phyloP scores from a whole-genome alignment of 2,888 invertebrate species.

The Nymphalis urticae region DNA sequence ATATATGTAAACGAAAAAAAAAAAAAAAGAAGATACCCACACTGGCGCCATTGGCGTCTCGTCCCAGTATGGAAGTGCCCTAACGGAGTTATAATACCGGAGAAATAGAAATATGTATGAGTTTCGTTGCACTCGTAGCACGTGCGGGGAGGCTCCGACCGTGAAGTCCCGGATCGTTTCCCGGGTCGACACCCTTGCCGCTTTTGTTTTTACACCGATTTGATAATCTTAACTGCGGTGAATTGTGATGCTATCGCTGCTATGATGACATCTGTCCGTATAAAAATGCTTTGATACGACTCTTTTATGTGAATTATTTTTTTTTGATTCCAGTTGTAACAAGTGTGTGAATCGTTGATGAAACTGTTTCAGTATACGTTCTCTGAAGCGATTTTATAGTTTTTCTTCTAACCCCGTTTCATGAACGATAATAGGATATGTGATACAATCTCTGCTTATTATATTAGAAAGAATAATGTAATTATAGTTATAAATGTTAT shows the following conservation, averaged over 20 bases:
- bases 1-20: conserved; percentile 29
- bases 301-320: not conserved
- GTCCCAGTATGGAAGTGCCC: conserved; percentile 35
- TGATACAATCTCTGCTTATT: no score
- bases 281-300: conserved; percentile 4
- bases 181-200: conserved; percentile 42
- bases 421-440: no score
- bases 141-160: conserved; percentile 39
- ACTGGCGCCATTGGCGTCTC: conserved; percentile 38
- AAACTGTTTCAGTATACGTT: not conserved
- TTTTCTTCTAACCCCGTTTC: no score
- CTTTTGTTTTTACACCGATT: conserved; percentile 39
- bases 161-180: conserved; percentile 41
- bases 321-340: not conserved
- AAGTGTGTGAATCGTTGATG: not conserved
- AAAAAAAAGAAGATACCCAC: conserved; percentile 32
- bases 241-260: conserved; percentile 30
- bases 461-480: no score
- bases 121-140: conserved; percentile 27
- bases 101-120: conserved; percentile 37
- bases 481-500: no score
- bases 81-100: conserved; percentile 39
- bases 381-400: no score
- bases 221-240: conserved; percentile 38
- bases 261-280: conserved; percentile 20